These are phyloP conservation scores for Ceyx melanurus DNA, from an alignment of 2,113 vertebrate species.

Conservation along the genomic window DNA sequence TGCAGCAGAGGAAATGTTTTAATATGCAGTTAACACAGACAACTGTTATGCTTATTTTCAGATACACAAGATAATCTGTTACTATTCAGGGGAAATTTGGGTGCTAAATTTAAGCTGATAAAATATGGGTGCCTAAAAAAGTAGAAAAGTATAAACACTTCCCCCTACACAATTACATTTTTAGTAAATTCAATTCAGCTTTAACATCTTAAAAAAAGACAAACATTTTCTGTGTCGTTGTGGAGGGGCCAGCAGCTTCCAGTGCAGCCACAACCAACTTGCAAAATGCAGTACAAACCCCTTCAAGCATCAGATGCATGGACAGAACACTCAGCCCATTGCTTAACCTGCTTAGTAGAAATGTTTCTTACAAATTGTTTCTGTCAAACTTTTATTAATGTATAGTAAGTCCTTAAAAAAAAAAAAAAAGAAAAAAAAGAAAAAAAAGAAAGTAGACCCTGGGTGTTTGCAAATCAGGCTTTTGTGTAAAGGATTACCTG, in stretches of 20 bases:
- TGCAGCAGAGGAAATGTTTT: conserved; percentile 53
- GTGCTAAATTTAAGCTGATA: conserved; percentile 68
- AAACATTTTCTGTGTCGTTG: conserved; percentile 30
- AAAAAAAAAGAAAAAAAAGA: neutral
- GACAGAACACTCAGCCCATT: neutral
- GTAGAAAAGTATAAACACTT: conserved; percentile 81
- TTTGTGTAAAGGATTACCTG: neutral
- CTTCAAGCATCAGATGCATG: neutral
- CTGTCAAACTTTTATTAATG: conserved; percentile 44
- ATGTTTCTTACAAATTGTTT: conserved; percentile 47
- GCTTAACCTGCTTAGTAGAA: conserved; percentile 39
- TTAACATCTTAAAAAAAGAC: conserved; percentile 72
- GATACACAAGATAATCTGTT: conserved; percentile 68
- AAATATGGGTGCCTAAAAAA: conserved; percentile 79
- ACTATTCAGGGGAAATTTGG: conserved; percentile 67
- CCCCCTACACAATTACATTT: conserved; percentile 68
- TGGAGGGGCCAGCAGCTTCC: conserved; percentile 51
- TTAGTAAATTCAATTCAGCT: conserved; percentile 73
- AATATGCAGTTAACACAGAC: conserved; percentile 53
- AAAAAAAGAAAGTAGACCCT: neutral
- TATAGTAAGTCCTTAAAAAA: conserved; percentile 1
- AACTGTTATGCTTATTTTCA: conserved; percentile 59
- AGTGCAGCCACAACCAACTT: neutral
- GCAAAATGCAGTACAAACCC: conserved; percentile 19
- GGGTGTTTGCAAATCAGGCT: conserved; percentile 20